Evolutionary conservation across 37 sponge, comb jelly and placozoan genomes (phyloP).

Genomic region (Mnemiopsis leidyi): DNA sequence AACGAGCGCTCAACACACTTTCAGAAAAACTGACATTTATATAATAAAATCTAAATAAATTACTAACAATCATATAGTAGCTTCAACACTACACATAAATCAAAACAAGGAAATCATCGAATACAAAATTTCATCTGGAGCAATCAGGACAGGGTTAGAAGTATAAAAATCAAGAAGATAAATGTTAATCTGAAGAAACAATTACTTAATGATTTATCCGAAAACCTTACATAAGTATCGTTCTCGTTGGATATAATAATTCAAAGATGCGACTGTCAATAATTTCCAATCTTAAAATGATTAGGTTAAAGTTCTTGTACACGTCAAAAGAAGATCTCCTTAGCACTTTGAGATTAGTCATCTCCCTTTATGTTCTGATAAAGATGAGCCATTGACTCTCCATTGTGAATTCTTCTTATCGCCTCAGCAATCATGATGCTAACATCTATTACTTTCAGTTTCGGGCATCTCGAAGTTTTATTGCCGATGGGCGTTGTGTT

Average conservation of each 20-base stretch:
- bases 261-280: no score
- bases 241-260: no score
- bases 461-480: conserved; percentile 70
- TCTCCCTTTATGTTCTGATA: conserved; percentile 86
- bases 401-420: conserved; percentile 90
- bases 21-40: no score
- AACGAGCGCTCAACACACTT: no score
- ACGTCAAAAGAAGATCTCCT: no score
- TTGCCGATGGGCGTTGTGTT: conserved; percentile 41
- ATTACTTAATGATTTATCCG: no score
- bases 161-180: neutral
- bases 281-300: neutral
- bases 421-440: conserved; percentile 92
- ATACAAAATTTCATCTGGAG: neutral
- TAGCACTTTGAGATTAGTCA: conserved; percentile 76
- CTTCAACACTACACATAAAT: neutral
- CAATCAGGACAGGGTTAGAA: neutral
- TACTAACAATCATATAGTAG: neutral
- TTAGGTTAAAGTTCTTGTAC: no score
- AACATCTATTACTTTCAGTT: conserved; percentile 91
- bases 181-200: neutral
- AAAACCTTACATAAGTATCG: no score
- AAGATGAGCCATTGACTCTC: conserved; percentile 96
- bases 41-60: neutral
- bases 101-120: neutral